Percentiles rank a stretch among this genome's conserved stretches.
phyloP scores from a whole-genome alignment of 1,140 invertebrate species.

The Battus philenor region DNA sequence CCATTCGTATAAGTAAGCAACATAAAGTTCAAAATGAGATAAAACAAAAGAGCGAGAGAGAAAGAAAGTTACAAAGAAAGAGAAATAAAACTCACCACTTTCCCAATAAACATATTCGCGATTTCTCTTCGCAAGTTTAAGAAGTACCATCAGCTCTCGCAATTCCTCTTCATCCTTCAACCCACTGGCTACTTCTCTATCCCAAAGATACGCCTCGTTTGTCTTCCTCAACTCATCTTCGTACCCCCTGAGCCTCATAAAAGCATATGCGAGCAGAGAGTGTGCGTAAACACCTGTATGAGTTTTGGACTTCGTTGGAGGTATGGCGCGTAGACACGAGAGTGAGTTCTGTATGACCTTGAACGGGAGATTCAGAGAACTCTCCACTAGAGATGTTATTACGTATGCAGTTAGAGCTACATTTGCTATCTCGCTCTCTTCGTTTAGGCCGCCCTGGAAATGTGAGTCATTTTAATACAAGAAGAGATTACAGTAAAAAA shows the following conservation, averaged over 20 bases:
- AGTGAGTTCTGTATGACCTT: constrained; percentile 73
- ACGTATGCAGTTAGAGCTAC: constrained; percentile 82
- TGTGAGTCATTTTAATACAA: no score
- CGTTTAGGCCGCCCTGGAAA: constrained; percentile 80
- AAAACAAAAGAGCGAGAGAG: background rate
- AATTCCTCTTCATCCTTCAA: constrained; percentile 42
- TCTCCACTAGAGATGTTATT: constrained; percentile 80
- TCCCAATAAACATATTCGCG: constrained; percentile 69
- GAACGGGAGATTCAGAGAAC: constrained; percentile 52
- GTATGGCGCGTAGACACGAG: constrained; percentile 75
- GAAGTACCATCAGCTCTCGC: constrained; percentile 36
- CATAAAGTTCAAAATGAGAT: no score
- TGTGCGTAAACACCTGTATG: constrained; percentile 41
- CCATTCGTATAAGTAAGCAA: no score
- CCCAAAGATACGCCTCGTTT: constrained; percentile 37
- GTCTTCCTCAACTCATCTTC: constrained; percentile 47
- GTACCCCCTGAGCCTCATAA: constrained; percentile 42
- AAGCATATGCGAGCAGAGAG: constrained; percentile 39
- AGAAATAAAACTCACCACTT: constrained; percentile 43
- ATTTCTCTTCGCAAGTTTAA: constrained; percentile 46
- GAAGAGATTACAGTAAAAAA: no score
- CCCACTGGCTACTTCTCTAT: constrained; percentile 18
- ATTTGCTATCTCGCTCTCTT: constrained; percentile 77
- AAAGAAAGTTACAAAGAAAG: background rate
- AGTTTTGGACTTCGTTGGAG: constrained; percentile 30